Evolutionary conservation across 2,113 vertebrate genomes (phyloP).

Genomic region (Coracopsis vasa): DNA sequence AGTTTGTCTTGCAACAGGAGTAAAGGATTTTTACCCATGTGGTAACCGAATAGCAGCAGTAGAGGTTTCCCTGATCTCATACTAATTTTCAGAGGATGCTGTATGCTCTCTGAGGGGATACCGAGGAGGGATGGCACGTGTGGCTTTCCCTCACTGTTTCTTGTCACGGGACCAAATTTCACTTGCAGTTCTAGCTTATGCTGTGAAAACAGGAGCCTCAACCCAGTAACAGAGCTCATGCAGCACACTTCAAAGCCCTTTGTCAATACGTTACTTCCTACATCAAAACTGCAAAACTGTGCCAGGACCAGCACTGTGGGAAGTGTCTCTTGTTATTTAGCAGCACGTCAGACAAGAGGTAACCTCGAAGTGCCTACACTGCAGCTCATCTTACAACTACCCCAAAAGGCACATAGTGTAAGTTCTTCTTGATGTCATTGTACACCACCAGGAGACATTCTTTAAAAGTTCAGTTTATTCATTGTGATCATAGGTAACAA

Average conservation of each 20-base stretch:
- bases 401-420: background rate
- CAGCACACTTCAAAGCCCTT: background rate
- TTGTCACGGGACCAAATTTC: background rate
- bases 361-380: background rate
- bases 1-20: background rate
- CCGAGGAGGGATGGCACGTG: background rate
- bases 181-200: background rate
- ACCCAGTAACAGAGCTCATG: background rate
- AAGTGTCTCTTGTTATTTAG: background rate
- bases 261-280: background rate
- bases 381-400: background rate
- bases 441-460: background rate
- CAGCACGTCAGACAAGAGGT: background rate
- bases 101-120: background rate
- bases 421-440: background rate
- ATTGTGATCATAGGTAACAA: background rate
- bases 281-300: background rate
- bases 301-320: background rate
- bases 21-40: background rate
- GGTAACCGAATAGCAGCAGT: background rate
- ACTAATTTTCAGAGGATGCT: background rate
- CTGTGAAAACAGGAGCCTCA: background rate
- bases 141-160: background rate
- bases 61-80: background rate
- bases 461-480: background rate